A percentile compares a stretch with the other conserved stretches of the same genome.
Evolutionary conservation across 2,113 vertebrate genomes (phyloP).

Genomic region (Acanthisitta chloris): DNA sequence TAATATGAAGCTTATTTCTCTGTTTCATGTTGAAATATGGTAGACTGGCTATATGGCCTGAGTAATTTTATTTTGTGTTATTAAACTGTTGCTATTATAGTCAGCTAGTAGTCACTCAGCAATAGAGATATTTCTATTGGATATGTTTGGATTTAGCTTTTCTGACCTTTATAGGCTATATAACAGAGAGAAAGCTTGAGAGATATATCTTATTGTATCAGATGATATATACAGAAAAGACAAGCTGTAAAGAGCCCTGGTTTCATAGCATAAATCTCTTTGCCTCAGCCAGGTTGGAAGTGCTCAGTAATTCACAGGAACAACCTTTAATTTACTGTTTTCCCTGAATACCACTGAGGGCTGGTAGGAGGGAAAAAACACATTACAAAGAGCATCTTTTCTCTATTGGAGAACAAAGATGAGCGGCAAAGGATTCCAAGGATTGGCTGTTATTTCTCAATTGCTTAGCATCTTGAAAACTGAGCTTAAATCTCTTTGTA

Average conservation of each 20-base stretch:
- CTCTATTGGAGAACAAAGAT: background rate
- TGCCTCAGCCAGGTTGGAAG: conserved; percentile 44
- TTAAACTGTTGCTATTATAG: conserved; percentile 39
- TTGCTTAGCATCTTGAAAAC: background rate
- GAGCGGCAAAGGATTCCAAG: background rate
- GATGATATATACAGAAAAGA: conserved; percentile 15
- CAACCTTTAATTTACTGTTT: conserved; percentile 66
- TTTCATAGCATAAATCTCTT: conserved; percentile 65
- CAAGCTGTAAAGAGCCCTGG: conserved; percentile 19
- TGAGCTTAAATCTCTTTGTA: background rate
- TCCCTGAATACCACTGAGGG: conserved; percentile 26
- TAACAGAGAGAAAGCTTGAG: conserved; percentile 30
- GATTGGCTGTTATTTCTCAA: background rate
- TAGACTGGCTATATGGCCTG: background rate
- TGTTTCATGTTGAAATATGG: background rate
- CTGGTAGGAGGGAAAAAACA: conserved; percentile 37
- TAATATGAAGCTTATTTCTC: conserved; percentile 29
- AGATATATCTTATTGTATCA: conserved; percentile 50
- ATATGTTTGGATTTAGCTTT: conserved; percentile 61
- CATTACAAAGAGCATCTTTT: conserved; percentile 28
- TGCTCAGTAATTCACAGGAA: conserved; percentile 63
- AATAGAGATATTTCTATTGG: conserved; percentile 41
- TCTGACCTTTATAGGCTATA: conserved; percentile 61
- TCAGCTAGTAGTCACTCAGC: conserved; percentile 8
- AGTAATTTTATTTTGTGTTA: conserved; percentile 38